Evolutionary conservation across 2,797 vertebrate genomes (phyloP), one percentile per base, ranked within the genome.

Genomic region (Carcharodon carcharias): DNA sequence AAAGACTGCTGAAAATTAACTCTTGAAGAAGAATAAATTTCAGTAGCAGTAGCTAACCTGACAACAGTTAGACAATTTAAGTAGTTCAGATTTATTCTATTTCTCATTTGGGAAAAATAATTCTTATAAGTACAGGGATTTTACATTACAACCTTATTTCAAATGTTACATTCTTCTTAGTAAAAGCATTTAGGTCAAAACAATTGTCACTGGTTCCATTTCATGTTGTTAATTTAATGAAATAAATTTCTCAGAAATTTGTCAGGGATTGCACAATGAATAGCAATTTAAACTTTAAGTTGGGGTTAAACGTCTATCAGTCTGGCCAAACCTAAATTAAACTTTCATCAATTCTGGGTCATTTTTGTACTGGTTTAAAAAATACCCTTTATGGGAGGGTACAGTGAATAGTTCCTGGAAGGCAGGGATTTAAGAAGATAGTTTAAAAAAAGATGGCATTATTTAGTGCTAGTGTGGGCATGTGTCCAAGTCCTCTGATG

Each of bases 1-100:
- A 95, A 95, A 95, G 50, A 77, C 94, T 96, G 89, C 63, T 96
- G 96, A 96, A 77, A 95, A 50, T 97, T 97, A 97, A 96, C 96
- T 45, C 96, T 96, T 96, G 12, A 96, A 96, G 67, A 95, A 56
- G 50, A n/a, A 95, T 77, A 56, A 77, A 95, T 95, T 18, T 73
- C 1, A 2, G 14, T 71, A 31, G 11, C 67, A 54, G 26, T 77
- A 77, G 69, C 69, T 95, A 54, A 54, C 16, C 2, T 95, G 94
- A 95, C 69, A 95, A 73, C 23, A 65, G 28, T 40, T 28, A 58
- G 94, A 95, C 94, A 95, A 71, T 95, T 95, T 95, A 56, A 95
- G 45, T 56, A 54, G 54, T 54, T 95, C 69, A 56, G 69, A 95
- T 95, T 54, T 56, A 77, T 95, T 93, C 63, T 26, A 93, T 56